A percentile compares a stretch with the other conserved stretches of the same genome.
These are phyloP conservation scores for Polypterus senegalus DNA, from an alignment of 2,113 vertebrate genomes.

Conservation along the genomic window DNA sequence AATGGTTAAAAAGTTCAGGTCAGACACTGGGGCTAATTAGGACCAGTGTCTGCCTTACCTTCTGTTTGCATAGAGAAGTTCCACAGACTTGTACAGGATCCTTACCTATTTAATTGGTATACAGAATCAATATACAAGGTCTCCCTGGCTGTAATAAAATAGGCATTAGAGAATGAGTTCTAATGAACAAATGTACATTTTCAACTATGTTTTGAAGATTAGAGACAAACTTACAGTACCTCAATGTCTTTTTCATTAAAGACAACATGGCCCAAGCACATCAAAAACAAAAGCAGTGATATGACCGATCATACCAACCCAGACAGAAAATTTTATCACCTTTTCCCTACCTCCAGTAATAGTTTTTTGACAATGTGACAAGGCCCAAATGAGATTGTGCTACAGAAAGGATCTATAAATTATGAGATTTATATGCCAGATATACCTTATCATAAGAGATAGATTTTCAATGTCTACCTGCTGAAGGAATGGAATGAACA, in stretches of 20 bases:
- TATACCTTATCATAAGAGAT: background rate
- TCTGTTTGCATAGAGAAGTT: slow-evolving; percentile 29
- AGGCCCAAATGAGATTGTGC: background rate
- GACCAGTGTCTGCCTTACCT: slow-evolving; percentile 41
- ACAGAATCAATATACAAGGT: no score
- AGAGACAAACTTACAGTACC: background rate
- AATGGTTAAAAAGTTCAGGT: slow-evolving; percentile 42
- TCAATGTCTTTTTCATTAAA: background rate
- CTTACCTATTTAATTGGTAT: slow-evolving; percentile 15
- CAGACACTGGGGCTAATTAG: slow-evolving; percentile 35
- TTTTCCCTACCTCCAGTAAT: background rate
- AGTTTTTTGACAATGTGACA: no score
- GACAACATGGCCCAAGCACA: background rate
- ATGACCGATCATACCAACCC: background rate
- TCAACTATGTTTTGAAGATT: background rate
- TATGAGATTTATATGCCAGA: background rate
- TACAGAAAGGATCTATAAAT: background rate
- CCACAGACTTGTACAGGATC: slow-evolving; percentile 24
- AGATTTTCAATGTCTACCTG: background rate
- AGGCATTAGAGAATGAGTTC: background rate
- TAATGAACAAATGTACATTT: background rate
- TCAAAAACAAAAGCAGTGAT: background rate
- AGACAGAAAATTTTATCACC: background rate
- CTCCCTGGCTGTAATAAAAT: slow-evolving; percentile 4
- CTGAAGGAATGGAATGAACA: background rate